These are phyloP conservation scores for Arenaria interpres DNA, from an alignment of 2,113 vertebrate species.

Conservation along the genomic window DNA sequence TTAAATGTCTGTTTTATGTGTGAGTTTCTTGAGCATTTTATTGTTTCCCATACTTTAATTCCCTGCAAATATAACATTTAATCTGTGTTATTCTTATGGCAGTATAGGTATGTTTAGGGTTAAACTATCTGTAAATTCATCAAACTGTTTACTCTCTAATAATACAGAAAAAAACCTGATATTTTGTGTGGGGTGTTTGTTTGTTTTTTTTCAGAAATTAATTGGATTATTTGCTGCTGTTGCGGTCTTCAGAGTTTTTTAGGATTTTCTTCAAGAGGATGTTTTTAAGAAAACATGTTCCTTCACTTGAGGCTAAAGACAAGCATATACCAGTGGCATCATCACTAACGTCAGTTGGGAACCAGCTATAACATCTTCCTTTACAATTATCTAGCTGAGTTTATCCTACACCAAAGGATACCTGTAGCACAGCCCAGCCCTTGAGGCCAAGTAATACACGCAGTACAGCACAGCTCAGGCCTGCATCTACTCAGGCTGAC, in stretches of 20 bases:
- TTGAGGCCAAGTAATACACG: background rate
- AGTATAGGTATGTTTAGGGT: background rate
- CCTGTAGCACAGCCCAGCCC: background rate
- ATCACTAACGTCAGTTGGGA: background rate
- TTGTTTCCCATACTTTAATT: background rate
- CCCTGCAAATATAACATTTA: background rate
- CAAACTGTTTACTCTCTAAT: background rate
- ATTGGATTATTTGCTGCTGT: background rate
- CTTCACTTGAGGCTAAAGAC: background rate
- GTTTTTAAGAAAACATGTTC: background rate
- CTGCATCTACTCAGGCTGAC: background rate
- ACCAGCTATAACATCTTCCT: background rate
- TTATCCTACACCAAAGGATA: background rate
- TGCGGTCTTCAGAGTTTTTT: rapidly evolving
- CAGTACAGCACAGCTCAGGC: background rate
- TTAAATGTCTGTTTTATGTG: background rate
- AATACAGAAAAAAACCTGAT: background rate
- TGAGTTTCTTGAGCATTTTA: background rate
- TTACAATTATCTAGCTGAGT: background rate
- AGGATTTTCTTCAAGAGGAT: background rate
- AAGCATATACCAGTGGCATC: background rate
- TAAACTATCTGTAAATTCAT: background rate
- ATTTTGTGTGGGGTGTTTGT: background rate
- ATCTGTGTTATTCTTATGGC: background rate
- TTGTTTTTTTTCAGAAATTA: background rate